Evolutionary conservation across 2,113 vertebrate species (phyloP).

Genomic region (Alligator mississippiensis): DNA sequence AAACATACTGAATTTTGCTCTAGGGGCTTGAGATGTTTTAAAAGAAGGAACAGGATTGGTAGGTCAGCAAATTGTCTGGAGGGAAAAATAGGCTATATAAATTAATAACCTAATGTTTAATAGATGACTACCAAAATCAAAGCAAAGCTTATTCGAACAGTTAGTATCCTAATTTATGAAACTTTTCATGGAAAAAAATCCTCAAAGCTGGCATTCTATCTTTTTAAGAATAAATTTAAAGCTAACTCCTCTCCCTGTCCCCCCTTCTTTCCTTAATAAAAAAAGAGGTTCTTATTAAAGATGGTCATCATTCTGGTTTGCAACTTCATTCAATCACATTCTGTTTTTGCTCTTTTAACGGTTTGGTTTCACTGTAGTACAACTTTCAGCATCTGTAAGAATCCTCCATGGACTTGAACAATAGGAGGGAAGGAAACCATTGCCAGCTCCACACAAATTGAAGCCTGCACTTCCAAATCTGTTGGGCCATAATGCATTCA

Average conservation of each 20-base stretch:
- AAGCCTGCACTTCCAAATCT: constrained; percentile 44
- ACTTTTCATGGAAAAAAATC: background rate
- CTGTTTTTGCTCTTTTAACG: constrained; percentile 62
- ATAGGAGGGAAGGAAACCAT: background rate
- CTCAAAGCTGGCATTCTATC: background rate
- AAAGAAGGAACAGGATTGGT: background rate
- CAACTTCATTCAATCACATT: constrained; percentile 49
- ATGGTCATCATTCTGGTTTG: constrained; percentile 60
- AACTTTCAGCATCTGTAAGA: constrained; percentile 61
- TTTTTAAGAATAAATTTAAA: background rate
- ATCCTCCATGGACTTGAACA: constrained; percentile 63
- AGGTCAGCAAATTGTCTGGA: background rate
- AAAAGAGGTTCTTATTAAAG: constrained; percentile 15
- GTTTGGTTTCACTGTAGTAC: constrained; percentile 58
- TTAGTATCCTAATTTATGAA: background rate
- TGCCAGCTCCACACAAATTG: constrained; percentile 20
- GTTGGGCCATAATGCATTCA: constrained; percentile 36
- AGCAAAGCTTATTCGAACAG: background rate
- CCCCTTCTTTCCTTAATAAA: constrained; percentile 19
- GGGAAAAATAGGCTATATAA: background rate
- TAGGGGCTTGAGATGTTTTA: background rate
- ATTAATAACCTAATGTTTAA: background rate
- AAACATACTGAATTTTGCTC: background rate
- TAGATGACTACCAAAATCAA: background rate
- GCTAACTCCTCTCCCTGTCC: background rate